Conservation (phyloP, 2,888 invertebrate genomes). For the Cerceris rybyensis region DNA sequence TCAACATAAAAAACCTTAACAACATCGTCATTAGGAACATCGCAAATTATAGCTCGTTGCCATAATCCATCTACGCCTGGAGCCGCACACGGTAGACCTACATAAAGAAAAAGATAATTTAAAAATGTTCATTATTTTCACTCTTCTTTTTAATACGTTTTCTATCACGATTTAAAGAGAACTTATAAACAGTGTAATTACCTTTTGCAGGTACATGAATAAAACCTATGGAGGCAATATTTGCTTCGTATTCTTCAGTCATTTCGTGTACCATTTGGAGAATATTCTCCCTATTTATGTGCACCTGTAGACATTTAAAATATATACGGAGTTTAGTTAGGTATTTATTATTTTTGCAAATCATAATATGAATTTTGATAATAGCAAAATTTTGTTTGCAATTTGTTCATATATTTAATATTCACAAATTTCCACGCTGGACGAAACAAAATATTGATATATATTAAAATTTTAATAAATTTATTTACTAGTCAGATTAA, state of each 20-base stretch:
- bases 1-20: constrained; percentile 86
- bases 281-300: constrained; percentile 72
- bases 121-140: neutral
- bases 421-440: too few relatives aligned
- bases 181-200: constrained; percentile 8
- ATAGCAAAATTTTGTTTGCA: too few relatives aligned
- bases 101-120: constrained; percentile 16
- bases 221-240: constrained; percentile 33
- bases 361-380: too few relatives aligned
- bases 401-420: too few relatives aligned
- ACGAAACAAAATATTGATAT: too few relatives aligned
- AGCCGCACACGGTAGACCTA: constrained; percentile 84
- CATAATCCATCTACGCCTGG: constrained; percentile 75
- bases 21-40: constrained; percentile 81
- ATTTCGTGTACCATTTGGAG: constrained; percentile 81
- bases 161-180: too few relatives aligned
- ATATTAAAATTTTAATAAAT: too few relatives aligned
- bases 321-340: neutral
- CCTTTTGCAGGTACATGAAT: constrained; percentile 46
- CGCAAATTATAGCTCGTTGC: constrained; percentile 84
- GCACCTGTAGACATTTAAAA: constrained; percentile 17
- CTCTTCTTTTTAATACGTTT: neutral
- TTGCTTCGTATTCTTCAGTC: constrained; percentile 80
- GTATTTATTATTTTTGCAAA: neutral
- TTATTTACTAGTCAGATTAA: too few relatives aligned